These are phyloP conservation scores for Tachina lurida DNA, from an alignment of 2,888 invertebrate species.

Conservation along the genomic window DNA sequence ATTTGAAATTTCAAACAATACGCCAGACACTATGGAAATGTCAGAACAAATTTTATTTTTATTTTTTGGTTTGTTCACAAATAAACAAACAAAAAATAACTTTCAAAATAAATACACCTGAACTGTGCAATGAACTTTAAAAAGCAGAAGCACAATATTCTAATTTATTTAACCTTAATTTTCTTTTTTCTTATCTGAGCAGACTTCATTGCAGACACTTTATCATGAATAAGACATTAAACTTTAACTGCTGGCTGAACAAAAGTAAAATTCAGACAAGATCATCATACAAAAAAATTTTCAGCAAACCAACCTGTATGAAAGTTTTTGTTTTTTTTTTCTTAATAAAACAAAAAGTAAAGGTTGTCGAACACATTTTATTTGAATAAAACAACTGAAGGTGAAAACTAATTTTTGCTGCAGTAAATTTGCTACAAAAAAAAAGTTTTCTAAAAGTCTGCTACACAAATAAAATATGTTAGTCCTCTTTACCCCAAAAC, in stretches of 20 bases:
- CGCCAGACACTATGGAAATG: slow-evolving; percentile 46
- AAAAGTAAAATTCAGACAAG: not conserved
- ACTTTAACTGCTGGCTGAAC: slow-evolving; percentile 28
- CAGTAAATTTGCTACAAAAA: not conserved
- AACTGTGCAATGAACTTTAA: slow-evolving; percentile 42
- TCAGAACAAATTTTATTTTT: not conserved
- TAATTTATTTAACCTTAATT: not conserved
- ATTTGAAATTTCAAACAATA: not conserved
- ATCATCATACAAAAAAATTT: slow-evolving; percentile 1
- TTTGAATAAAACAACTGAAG: not conserved
- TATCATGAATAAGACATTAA: slow-evolving; percentile 61
- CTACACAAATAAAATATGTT: not conserved
- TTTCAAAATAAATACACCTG: slow-evolving; percentile 36
- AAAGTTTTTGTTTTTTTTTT: not conserved
- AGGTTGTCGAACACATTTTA: slow-evolving; percentile 14
- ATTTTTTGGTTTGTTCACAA: slow-evolving; percentile 9
- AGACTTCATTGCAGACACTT: slow-evolving; percentile 54
- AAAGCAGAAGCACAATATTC: slow-evolving; percentile 10
- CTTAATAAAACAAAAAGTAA: not conserved
- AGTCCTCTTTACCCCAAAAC: slow-evolving; percentile 60
- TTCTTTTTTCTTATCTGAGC: not conserved
- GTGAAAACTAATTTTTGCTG: not conserved
- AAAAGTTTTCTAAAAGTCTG: not conserved
- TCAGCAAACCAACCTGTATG: slow-evolving; percentile 28
- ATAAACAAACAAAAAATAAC: slow-evolving; percentile 9